Evolutionary conservation across 2,113 vertebrate genomes (phyloP), one percentile per base, ranked within the genome.

Genomic region (Plotosus lineatus): DNA sequence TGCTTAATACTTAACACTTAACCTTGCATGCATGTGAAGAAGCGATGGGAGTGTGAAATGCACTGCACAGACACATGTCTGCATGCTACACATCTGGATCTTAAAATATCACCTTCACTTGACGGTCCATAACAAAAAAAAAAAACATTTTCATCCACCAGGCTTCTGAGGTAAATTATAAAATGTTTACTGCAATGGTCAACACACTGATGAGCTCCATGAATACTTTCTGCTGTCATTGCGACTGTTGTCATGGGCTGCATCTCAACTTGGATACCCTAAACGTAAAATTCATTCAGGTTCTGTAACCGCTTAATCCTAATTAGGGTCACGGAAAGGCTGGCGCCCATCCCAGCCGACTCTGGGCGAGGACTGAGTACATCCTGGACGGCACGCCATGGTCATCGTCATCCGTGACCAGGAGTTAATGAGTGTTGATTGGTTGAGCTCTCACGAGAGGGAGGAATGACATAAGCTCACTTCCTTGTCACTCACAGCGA

Each of bases 41-140:
- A 40, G 63, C 63, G 23, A 21, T 4, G 2, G 38, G 36, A 44
- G 2, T 36, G 31, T 28, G n/a, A 58, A 11, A 12, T 58, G 56
- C 58, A 4, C 19, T 31, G 2, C 19, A 48, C 44, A 28, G 7
- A 6, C 26, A 71, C 42, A 26, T 26, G 48, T 44, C 42, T 31
- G n/a, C 14, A 6, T 28, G 31, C 48, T 48, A 71, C 9, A 71
- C 42, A 71, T 46, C 66, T 46, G 66, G 66, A 28, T 40, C 6
- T 46, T 69, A 46, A 69, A 69, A 69, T 69, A 42, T n/a, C 66
- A 46, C n/a, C 17, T 46, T 69, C 42, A 28, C 66, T 42, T 3
- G 42, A 69, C 28, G 12, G 4, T 48, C 26, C 4, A 26, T 50
- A 42, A 72, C 48, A 33, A 33, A 72, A 72, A 33, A 33, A 3